A percentile compares a stretch with the other conserved stretches of the same genome.
phyloP scores from a whole-genome alignment of 2,888 invertebrate genomes.

The Bimastos eiseni region DNA sequence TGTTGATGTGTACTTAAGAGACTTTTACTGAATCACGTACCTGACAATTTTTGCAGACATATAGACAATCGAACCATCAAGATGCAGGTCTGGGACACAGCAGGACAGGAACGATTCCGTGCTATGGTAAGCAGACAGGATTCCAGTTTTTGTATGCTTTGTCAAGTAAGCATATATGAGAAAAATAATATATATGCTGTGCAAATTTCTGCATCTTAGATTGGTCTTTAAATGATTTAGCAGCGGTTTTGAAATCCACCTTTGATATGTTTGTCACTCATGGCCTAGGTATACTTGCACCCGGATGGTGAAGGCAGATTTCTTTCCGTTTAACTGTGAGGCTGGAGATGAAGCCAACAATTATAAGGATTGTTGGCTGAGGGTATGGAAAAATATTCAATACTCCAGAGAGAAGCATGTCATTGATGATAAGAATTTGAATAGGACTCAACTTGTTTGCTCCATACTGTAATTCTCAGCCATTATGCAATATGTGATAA shows the following conservation, averaged over 20 bases:
- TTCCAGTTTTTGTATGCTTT: too few species aligned
- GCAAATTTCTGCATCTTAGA: too few species aligned
- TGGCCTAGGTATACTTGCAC: background rate
- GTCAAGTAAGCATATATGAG: too few species aligned
- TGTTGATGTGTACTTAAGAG: background rate
- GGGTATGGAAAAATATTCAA: background rate
- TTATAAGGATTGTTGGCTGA: background rate
- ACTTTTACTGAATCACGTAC: background rate
- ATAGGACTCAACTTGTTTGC: background rate
- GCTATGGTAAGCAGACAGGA: slow-evolving; percentile 77
- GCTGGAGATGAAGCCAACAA: background rate
- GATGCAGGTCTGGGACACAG: slow-evolving; percentile 82
- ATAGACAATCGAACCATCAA: slow-evolving; percentile 47
- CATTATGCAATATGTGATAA: background rate
- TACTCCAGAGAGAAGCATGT: background rate
- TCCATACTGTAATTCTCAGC: background rate
- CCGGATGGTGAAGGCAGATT: background rate
- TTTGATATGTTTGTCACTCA: too few species aligned
- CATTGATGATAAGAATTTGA: background rate
- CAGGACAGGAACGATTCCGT: slow-evolving; percentile 83
- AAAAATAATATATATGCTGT: too few species aligned
- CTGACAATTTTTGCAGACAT: background rate
- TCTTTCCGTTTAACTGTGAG: background rate
- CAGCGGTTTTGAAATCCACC: too few species aligned
- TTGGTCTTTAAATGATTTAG: too few species aligned